phyloP scores from a whole-genome alignment of 2,888 invertebrate species.

The Thumatha senex region DNA sequence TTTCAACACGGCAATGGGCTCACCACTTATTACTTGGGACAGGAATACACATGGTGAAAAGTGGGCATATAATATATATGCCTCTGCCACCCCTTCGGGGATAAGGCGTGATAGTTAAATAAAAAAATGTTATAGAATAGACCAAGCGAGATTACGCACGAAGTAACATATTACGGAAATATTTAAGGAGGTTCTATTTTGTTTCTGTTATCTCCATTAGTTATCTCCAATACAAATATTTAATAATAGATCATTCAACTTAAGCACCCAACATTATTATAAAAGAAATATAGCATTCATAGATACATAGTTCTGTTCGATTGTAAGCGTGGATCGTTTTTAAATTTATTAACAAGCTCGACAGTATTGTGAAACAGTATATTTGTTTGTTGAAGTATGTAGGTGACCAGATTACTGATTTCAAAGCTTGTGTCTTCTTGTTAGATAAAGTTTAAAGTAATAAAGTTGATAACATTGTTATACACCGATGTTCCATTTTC shows the following conservation, averaged over 20 bases:
- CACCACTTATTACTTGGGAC: too few species aligned
- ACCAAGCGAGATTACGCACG: too few species aligned
- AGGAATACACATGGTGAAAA: too few species aligned
- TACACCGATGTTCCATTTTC: conserved; percentile 50
- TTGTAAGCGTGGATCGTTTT: conserved; percentile 10
- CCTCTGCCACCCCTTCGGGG: too few species aligned
- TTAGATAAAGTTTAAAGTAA: conserved; percentile 30
- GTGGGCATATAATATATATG: too few species aligned
- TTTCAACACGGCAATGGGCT: too few species aligned
- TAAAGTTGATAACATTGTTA: conserved; percentile 36
- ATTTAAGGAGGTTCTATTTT: conserved; percentile 27
- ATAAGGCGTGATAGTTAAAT: too few species aligned
- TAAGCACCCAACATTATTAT: conserved; percentile 27
- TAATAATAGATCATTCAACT: conserved; percentile 25
- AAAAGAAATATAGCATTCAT: conserved; percentile 28
- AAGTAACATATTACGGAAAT: conserved; percentile 19
- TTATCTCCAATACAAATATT: conserved; percentile 19
- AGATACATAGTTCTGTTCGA: conserved; percentile 23
- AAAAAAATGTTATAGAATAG: too few species aligned
- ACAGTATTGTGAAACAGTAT: background rate
- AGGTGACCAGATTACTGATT: conserved; percentile 22
- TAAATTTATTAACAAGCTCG: conserved; percentile 1
- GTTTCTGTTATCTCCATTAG: conserved; percentile 31
- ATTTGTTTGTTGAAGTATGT: conserved; percentile 10
- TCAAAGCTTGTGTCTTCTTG: conserved; percentile 15